Percentiles rank a stretch among this genome's conserved stretches.
These are phyloP conservation scores for Drosophila pectinifera DNA, from an alignment of 1,140 invertebrate species.

Conservation along the genomic window DNA sequence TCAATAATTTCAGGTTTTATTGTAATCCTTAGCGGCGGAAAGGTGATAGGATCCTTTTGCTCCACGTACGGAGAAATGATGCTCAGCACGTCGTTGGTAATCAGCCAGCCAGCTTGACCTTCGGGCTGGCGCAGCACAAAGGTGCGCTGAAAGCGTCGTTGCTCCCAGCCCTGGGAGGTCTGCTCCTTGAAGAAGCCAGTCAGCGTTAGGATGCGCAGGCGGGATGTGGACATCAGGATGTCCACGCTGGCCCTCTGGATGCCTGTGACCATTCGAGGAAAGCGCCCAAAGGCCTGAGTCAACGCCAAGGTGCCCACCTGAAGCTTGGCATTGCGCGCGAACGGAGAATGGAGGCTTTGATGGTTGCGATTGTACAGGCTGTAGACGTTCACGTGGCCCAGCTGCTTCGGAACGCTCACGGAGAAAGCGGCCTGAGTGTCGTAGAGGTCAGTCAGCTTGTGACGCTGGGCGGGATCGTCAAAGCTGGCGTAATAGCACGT, in stretches of 20 bases:
- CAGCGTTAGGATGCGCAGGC: conserved; percentile 16
- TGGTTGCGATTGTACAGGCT: conserved; percentile 43
- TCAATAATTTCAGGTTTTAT: not conserved
- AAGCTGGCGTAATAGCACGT: conserved; percentile 18
- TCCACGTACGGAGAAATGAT: not conserved
- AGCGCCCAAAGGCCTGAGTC: conserved; percentile 16
- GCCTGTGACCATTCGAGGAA: conserved; percentile 20
- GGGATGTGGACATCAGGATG: not conserved
- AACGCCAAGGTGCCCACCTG: conserved; percentile 11
- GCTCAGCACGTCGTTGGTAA: conserved; percentile 40
- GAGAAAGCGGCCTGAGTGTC: conserved; percentile 28
- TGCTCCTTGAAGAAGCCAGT: conserved; percentile 21
- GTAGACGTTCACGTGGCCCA: conserved; percentile 8
- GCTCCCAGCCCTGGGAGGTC: not conserved
- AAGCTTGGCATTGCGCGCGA: conserved; percentile 26
- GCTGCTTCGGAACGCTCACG: conserved; percentile 10
- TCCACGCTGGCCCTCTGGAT: not conserved
- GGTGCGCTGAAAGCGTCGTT: conserved; percentile 19
- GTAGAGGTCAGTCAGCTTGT: conserved; percentile 23
- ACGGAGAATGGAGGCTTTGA: not conserved
- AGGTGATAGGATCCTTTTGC: no score
- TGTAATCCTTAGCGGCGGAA: no score
- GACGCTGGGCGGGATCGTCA: conserved; percentile 20
- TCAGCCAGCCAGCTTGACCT: conserved; percentile 21
- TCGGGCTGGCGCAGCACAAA: conserved; percentile 17